Percentiles rank a stretch among this genome's conserved stretches.
phyloP scores from a whole-genome alignment of 2,888 invertebrate genomes.

The Adineta ricciae region DNA sequence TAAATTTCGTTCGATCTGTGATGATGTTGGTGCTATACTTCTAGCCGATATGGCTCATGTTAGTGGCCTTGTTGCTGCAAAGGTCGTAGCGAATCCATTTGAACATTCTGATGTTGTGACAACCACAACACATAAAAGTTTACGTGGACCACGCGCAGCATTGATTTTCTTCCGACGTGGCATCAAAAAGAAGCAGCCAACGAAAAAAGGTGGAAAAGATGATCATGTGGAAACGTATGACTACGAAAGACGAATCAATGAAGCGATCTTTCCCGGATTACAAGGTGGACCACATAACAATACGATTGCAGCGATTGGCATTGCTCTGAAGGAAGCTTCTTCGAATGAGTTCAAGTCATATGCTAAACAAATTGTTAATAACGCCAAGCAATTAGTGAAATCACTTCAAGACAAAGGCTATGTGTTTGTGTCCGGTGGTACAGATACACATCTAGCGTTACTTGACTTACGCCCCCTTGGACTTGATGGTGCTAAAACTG shows the following conservation, averaged over 20 bases:
- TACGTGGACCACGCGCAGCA: constrained; percentile 59
- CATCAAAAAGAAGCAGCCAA: neutral
- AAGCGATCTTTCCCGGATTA: constrained; percentile 48
- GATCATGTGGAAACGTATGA: constrained; percentile 40
- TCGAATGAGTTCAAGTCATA: neutral
- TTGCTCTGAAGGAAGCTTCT: constrained; percentile 49
- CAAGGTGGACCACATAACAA: constrained; percentile 42
- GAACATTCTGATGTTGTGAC: constrained; percentile 80
- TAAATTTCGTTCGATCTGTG: constrained; percentile 48
- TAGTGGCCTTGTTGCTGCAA: constrained; percentile 66
- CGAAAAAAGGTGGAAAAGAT: constrained; percentile 16
- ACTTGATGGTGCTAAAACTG: constrained; percentile 71
- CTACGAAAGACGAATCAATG: constrained; percentile 46
- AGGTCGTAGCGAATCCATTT: constrained; percentile 78
- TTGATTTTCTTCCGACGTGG: constrained; percentile 44
- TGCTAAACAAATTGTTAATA: constrained; percentile 40
- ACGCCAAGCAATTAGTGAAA: constrained; percentile 43
- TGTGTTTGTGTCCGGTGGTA: constrained; percentile 58
- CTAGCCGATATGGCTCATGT: constrained; percentile 47
- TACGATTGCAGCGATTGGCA: constrained; percentile 41
- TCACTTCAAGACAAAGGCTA: constrained; percentile 44
- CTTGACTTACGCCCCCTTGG: constrained; percentile 70
- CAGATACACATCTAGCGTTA: constrained; percentile 81
- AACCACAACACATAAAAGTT: constrained; percentile 87
- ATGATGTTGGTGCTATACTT: constrained; percentile 44